phyloP scores from a whole-genome alignment of 2,113 vertebrate genomes.

The Syngnathus scovelli region DNA sequence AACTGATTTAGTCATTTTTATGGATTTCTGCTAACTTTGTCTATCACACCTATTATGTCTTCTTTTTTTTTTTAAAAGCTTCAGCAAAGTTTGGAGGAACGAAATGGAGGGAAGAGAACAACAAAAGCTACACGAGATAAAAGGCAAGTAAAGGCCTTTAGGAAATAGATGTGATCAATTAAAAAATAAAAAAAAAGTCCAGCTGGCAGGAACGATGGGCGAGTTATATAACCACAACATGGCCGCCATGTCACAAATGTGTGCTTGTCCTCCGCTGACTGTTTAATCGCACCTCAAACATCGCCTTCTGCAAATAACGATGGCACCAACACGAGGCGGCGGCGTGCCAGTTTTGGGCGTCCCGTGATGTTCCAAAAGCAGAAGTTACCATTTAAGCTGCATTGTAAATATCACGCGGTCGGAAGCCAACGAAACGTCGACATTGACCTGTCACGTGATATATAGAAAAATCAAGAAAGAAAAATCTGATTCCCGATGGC shows the following conservation, averaged over 20 bases:
- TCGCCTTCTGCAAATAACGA: slow-evolving; percentile 14
- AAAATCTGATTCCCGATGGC: no score
- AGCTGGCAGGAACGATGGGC: background rate
- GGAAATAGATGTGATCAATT: slow-evolving; percentile 45
- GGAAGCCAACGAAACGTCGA: no score
- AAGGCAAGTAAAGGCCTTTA: slow-evolving; percentile 25
- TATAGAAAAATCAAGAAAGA: no score
- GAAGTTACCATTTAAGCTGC: slow-evolving; percentile 1
- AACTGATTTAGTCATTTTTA: no score
- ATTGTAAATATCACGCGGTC: slow-evolving; percentile 3
- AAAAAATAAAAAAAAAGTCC: slow-evolving; percentile 30
- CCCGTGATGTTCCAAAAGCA: slow-evolving; percentile 17
- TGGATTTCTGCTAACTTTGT: no score
- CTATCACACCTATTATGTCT: no score
- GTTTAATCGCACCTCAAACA: slow-evolving; percentile 32
- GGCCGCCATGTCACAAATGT: slow-evolving; percentile 35
- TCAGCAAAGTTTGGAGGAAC: no score
- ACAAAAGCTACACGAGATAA: slow-evolving; percentile 30
- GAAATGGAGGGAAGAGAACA: no score
- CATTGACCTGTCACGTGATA: no score
- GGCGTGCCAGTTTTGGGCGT: slow-evolving; percentile 7
- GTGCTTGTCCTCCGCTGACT: slow-evolving; percentile 16
- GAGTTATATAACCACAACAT: slow-evolving; percentile 54
- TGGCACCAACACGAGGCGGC: slow-evolving; percentile 17
- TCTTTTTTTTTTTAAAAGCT: no score